Evolutionary conservation across 2,797 vertebrate species (phyloP).

Genomic region (Clarias platycephalus): DNA sequence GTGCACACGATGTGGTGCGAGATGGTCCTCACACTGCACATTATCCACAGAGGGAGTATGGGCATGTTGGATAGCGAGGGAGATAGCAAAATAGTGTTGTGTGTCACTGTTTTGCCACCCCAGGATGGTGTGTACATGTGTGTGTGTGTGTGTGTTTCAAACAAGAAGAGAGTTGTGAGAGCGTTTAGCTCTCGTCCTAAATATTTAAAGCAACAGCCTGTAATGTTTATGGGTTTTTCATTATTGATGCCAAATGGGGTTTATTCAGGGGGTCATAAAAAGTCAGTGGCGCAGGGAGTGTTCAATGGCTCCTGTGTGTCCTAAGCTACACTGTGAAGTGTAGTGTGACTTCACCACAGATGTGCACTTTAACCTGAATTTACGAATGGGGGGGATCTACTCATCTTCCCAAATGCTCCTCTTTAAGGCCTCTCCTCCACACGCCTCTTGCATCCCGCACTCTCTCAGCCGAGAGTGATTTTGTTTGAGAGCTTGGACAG

Average conservation of each 20-base stretch:
- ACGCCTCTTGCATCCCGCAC: slow-evolving; percentile 23
- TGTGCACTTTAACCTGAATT: slow-evolving; percentile 8
- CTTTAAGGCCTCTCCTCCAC: slow-evolving; percentile 35
- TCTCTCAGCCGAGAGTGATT: slow-evolving; percentile 60
- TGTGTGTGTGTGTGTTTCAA: background rate
- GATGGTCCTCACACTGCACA: slow-evolving; percentile 8
- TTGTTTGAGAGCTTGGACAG: slow-evolving; percentile 40
- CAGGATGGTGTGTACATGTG: background rate
- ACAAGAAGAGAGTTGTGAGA: background rate
- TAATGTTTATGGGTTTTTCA: background rate
- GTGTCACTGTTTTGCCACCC: slow-evolving; percentile 36
- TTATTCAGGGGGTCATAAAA: background rate
- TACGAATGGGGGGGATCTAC: slow-evolving; percentile 29
- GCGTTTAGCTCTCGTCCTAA: slow-evolving; percentile 10
- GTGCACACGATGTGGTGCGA: background rate
- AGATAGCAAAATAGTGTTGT: background rate
- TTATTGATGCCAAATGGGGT: slow-evolving; percentile 3
- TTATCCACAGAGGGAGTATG: slow-evolving; percentile 11
- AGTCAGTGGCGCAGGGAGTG: background rate
- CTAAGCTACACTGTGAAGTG: background rate
- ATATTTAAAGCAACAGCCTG: slow-evolving; percentile 19
- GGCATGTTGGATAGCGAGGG: slow-evolving; percentile 16
- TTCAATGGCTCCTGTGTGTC: slow-evolving; percentile 4
- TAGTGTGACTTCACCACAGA: background rate
- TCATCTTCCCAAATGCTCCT: slow-evolving; percentile 21